Percentiles rank a stretch among this genome's conserved stretches.
Evolutionary conservation across 2,888 invertebrate genomes (phyloP).

Genomic region (Scaptomyza polygonia): DNA sequence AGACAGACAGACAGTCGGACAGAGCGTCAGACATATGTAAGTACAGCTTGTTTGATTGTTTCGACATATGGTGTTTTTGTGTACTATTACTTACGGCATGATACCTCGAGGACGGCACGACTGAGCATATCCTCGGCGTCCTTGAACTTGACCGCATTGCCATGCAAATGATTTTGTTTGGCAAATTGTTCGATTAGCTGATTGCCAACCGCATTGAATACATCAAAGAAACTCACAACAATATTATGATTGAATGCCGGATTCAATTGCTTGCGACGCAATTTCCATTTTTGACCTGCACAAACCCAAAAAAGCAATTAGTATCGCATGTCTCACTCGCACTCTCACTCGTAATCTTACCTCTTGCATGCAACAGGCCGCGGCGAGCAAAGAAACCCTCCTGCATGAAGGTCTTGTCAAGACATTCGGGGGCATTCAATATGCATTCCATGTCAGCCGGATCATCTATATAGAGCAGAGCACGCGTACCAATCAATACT

Average conservation of each 20-base stretch:
- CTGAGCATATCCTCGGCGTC: conserved; percentile 82
- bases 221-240: conserved; percentile 78
- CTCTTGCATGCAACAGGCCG: conserved; percentile 81
- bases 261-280: conserved; percentile 81
- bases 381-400: conserved; percentile 82
- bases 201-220: conserved; percentile 80
- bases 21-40: not conserved
- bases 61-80: not conserved
- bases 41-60: not conserved
- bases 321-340: not conserved
- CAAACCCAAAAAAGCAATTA: conserved; percentile 6
- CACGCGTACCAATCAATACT: conserved; percentile 76
- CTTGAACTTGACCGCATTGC: conserved; percentile 62
- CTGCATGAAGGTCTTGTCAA: conserved; percentile 82
- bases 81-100: conserved; percentile 82
- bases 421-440: conserved; percentile 81
- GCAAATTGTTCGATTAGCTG: conserved; percentile 73
- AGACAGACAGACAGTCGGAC: not conserved
- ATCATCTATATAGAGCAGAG: conserved; percentile 81
- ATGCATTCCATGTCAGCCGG: conserved; percentile 80
- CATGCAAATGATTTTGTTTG: conserved; percentile 55
- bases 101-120: conserved; percentile 81
- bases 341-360: conserved; percentile 39
- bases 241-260: conserved; percentile 81
- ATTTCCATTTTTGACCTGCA: conserved; percentile 81